Base-by-base conservation (phyloP, 1,140 invertebrate species). In the Drosophila varians region DNA sequence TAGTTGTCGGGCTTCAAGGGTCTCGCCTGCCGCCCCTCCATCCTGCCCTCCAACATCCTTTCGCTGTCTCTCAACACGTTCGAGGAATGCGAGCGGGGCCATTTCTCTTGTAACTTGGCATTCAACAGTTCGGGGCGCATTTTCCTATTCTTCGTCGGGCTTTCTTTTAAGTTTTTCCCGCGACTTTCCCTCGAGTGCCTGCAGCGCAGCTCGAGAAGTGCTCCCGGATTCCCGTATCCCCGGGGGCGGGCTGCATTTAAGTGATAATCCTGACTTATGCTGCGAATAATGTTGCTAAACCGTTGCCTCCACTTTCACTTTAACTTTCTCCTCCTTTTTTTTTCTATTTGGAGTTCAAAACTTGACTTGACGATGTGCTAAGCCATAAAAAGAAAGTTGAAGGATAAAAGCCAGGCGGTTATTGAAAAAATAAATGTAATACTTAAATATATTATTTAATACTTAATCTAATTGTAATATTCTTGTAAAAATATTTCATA, bases 261-360 rank as follows among this genome's bases (percentile, higher is more conserved):
- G 78, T 83, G 79, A 83, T 83, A 77, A 86, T 86, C 75, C 76
- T 70, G 80, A 79, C 80, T 86, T 86, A 76, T 86, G 75, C 80
- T 86, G 72, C 58, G 62, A 65, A 86, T 70, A 86, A 84, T 84
- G 71, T 86, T 70, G 72, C 68, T 86, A 79, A 86, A 79, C 80
- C 86, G 62, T 68, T 76, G 72, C 74, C 54, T 40, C 34, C 55
- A 55, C 48, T 62, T 57, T 61, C 46, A 47, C 74, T 73, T 74
- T 25, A 64, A 69, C 52, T 51, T 53, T 31, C 31, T 31, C 11
- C 28, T 31, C 9, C 2, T 11, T 31, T 46, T 49, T 53, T 6
- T 11, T 52, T 18, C 49, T 28, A 51, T 54, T 31, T 11, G 28
- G 9, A 9, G 9, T 31, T 31, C 28, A 31, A 31, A 31, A 31